Evolutionary conservation across 1,140 invertebrate genomes (phyloP), one percentile per base, ranked within the genome.

Genomic region (Diachasma alloeum): DNA sequence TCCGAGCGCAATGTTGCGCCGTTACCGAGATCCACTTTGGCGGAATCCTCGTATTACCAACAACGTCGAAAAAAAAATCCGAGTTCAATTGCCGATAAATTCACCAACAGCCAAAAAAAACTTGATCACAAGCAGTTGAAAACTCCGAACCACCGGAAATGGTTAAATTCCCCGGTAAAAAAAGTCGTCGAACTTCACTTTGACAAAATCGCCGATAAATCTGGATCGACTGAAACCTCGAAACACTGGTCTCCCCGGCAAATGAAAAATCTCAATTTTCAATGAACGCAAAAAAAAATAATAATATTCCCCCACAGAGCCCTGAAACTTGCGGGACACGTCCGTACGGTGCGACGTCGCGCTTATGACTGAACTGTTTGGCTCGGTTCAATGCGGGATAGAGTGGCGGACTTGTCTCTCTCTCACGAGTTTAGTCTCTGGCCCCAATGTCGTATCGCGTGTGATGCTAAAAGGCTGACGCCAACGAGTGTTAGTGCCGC

Each of bases 321-420:
- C 17, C 15, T n/a, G 15, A 15, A 53, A 26, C 17, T 17, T 59
- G 31, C 31, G 31, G 19, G n/a, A 24, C 3, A 67, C 59, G 37
- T 56, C 48, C 44, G 74, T 39, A 19, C 86, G 78, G 78, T 83
- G 75, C 81, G 82, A 80, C 81, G 84, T 78, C 85, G 78, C 82
- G 75, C 82, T 88, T 83, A 82, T 78, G 83, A 90, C 87, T 89
- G 87, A 87, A 37, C 80, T 86, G 73, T 78, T 78, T 81, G 74
- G 79, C 78, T 81, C 83, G 80, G 36, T 39, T 39, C 66, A 68
- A 68, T 17, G 59, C 17, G 13, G 37, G 46, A 48, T 69, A 46
- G 10, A 67, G 31, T 37, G 37, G 37, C 39, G 39, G 48, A 69
- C 67, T 69, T 39, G 26, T 69, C 37, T 46, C 39, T 71, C 39